Conservation (phyloP, 2,888 invertebrate genomes). For the Silvanus unidentatus region DNA sequence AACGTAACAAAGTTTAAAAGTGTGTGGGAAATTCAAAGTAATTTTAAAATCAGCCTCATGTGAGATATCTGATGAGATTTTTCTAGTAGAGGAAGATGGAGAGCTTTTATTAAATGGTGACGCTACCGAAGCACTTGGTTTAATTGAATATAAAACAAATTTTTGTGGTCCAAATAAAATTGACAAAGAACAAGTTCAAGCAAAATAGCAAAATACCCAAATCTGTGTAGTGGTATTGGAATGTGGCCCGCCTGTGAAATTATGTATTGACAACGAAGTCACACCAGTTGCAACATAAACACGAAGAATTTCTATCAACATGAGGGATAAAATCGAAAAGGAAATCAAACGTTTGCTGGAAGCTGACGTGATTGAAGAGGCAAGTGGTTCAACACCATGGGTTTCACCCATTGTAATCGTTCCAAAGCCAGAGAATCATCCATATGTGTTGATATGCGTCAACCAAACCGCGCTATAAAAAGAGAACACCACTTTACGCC, state of each 20-base stretch:
- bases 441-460: slow-evolving; percentile 17
- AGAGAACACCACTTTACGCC: slow-evolving; percentile 14
- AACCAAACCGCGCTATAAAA: slow-evolving; percentile 11
- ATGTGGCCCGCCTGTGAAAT: slow-evolving; percentile 17
- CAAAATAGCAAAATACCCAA: slow-evolving; percentile 6
- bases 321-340: slow-evolving; percentile 9
- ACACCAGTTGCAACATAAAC: slow-evolving; percentile 11
- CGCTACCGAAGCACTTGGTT: slow-evolving; percentile 5
- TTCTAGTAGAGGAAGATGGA: slow-evolving; percentile 5
- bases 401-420: slow-evolving; percentile 13
- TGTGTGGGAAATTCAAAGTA: slow-evolving; percentile 6
- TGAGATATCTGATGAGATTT: slow-evolving; percentile 3
- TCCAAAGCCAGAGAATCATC: slow-evolving; percentile 6
- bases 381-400: slow-evolving; percentile 10
- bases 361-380: slow-evolving; percentile 10
- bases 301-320: slow-evolving; percentile 14
- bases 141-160: background rate
- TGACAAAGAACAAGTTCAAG: slow-evolving; percentile 2
- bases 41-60: background rate
- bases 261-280: slow-evolving; percentile 14
- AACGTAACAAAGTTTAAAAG: background rate
- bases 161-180: background rate
- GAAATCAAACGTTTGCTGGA: slow-evolving; percentile 3
- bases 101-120: slow-evolving; percentile 6
- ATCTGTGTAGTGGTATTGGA: slow-evolving; percentile 17